Percentiles rank a stretch among this genome's conserved stretches.
Evolutionary conservation across 2,113 vertebrate species (phyloP).

Genomic region (Ibidorhyncha struthersii): DNA sequence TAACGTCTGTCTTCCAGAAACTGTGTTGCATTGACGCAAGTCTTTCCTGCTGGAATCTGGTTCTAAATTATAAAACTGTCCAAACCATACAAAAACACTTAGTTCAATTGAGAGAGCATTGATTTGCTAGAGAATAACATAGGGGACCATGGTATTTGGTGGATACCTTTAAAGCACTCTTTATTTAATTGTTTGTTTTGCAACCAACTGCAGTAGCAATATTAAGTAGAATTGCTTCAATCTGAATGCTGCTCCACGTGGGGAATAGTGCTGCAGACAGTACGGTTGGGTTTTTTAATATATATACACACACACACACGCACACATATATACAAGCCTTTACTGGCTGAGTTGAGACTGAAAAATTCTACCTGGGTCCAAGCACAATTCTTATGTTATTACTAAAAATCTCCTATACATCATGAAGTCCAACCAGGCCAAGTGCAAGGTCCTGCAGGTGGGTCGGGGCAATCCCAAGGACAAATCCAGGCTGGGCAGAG

Average conservation of each 20-base stretch:
- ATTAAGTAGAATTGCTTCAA: neutral
- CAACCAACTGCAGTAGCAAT: neutral
- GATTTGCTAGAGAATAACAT: neutral
- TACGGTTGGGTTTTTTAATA: neutral
- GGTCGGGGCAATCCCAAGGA: neutral
- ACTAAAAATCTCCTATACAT: neutral
- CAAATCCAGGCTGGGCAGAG: neutral
- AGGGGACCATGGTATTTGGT: rapidly evolving
- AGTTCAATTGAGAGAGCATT: neutral
- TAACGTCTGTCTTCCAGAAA: conserved; percentile 6
- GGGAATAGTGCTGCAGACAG: neutral
- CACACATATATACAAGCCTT: neutral
- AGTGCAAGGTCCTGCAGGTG: neutral
- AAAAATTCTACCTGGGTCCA: neutral
- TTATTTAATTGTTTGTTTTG: neutral
- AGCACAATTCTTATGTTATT: neutral
- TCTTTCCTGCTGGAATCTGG: neutral
- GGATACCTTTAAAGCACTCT: neutral
- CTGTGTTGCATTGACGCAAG: neutral
- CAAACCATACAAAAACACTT: neutral
- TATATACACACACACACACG: rapidly evolving
- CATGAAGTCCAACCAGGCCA: neutral
- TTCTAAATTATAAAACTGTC: conserved; percentile 2
- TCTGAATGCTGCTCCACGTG: neutral
- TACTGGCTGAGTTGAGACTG: neutral